Evolutionary conservation across 2,888 invertebrate genomes (phyloP), one percentile per base, ranked within the genome.

Genomic region (Mantis religiosa): DNA sequence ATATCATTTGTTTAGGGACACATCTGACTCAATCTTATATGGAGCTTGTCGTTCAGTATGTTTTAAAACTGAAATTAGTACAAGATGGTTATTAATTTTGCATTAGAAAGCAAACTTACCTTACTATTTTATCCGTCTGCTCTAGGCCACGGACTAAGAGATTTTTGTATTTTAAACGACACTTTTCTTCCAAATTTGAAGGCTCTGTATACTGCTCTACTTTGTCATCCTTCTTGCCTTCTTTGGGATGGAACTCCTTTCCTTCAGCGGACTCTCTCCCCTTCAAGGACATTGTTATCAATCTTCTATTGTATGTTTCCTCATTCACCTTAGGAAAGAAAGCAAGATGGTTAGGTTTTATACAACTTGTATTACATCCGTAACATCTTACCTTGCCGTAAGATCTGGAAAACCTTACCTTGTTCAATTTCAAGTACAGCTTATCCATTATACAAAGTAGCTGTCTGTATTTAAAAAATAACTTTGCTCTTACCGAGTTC

Each of bases 241-340:
- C 85, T n/a, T 89, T 82, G 81, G 89, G 83, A 27, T 89, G 82
- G 89, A 88, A 83, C 27, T 89, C 89, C 89, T 90, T 85, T 92
- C 93, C 71, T 92, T 92, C 0, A 92, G 93, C 90, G 94, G 88
- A 82, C 47, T 89, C 89, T 86, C 90, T 83, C 28, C 82, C 88
- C 27, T 88, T 93, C 4, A 95, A 92, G 0, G 94, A 95, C 93
- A 97, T 95, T 91, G 96, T 96, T 30, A 97, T 96, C 0, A 97
- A 97, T 87, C 97, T 94, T 91, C 97, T 95, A 91, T 97, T 97
- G n/a, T 96, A 96, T 41, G 96, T 97, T 91, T 97, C 97, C 92
- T 97, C 97, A 92, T 97, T 97, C 25, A 94, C 92, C 93, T 94
- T 91, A 91, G 89, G 84, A 54, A 25, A 71, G 14, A 71, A 71